Conservation (phyloP, 2,113 vertebrate genomes). For the Calonectris borealis region DNA sequence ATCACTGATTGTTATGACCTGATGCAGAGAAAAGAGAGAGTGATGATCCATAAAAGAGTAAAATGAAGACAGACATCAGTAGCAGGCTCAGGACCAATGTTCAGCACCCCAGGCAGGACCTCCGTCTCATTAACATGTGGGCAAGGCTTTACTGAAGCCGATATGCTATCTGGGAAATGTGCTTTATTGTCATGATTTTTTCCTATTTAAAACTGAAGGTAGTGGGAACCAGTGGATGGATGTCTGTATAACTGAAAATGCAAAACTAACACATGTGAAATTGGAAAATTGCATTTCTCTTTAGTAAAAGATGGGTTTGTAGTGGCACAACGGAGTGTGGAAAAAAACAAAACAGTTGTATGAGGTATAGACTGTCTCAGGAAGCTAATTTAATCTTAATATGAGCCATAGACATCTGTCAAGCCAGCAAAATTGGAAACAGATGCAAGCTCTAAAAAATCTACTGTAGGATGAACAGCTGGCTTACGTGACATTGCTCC, state of each 20-base stretch:
- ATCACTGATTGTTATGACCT: not conserved
- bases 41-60: not conserved
- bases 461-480: slow-evolving; percentile 8
- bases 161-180: not conserved
- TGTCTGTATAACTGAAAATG: not conserved
- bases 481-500: not conserved
- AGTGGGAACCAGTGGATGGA: not conserved
- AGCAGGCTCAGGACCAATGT: not conserved
- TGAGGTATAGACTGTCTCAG: not conserved
- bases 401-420: slow-evolving; percentile 43
- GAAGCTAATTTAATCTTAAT: slow-evolving; percentile 53
- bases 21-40: not conserved
- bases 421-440: slow-evolving; percentile 13
- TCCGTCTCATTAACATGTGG: rapidly evolving
- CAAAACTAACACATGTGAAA: not conserved
- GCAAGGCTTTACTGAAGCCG: not conserved
- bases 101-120: not conserved
- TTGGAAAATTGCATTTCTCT: not conserved
- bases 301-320: not conserved
- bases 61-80: not conserved
- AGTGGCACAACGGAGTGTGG: not conserved
- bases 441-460: not conserved
- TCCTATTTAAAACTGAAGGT: not conserved
- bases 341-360: not conserved
- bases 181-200: not conserved